Base-by-base conservation (phyloP, 2,113 vertebrate genomes). In the Trichomycterus rosablanca region DNA sequence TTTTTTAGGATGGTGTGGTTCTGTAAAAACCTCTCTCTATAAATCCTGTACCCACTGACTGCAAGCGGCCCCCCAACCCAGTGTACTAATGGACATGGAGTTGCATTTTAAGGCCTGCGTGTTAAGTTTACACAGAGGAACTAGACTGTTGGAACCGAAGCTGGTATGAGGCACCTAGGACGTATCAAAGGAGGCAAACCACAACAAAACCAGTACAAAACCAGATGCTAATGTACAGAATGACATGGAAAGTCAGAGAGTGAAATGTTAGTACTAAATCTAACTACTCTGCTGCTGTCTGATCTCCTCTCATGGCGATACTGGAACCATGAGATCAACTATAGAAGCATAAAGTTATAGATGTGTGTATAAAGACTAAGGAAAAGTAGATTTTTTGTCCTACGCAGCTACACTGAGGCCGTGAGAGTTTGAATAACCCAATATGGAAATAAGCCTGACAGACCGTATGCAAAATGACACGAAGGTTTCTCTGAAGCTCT, bases 111-210 rank as follows among this genome's bases (percentile, higher is more conserved):
- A n/a, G 43, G 46, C 32, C 30, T 53, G 46, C 18, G 53, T 63
- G 64, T 59, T 63, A 72, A 63, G 40, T 68, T 35, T 54, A 72
- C 55, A 52, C 63, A 58, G 37, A n/a, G 37, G 37, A 40, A 2
- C 37, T 40, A 40, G 11, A n/a, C 5, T 11, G 2, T 14, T 10
- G 34, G 12, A 12, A 35, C 34, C 2, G 34, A 12, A 35, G 8
- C 34, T 35, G 12, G 11, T 14, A 5, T 7, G 32, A 11, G 50
- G 57, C 10, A 15, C 11, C 50, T 23, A 32, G 46, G 14, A 34
- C 22, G 45, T 4, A 4, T 19, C 5, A 32, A 28, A 18, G 51
- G 20, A 63, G 26, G 49, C 48, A 63, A 72, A 63, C 70, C 70
- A 67, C 70, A 72, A 72, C 59, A 67, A 67, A 67, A 52, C 55